Percentiles rank a stretch among this genome's conserved stretches.
Conservation (phyloP, 2,888 invertebrate species). For the Cephus runcator region DNA sequence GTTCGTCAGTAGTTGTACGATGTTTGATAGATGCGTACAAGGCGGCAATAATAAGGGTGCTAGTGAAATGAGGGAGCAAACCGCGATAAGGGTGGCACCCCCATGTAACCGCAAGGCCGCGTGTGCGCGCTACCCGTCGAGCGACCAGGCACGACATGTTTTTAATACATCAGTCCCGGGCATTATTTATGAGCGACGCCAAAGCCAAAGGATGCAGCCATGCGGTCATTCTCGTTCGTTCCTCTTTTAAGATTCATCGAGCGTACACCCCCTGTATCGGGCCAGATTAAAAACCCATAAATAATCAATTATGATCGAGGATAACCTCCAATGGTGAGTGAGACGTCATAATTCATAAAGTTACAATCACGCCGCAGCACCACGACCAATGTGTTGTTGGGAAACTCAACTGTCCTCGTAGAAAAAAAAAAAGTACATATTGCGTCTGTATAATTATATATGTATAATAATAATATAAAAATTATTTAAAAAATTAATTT, state of each 20-base stretch:
- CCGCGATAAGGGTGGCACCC: conserved; percentile 1
- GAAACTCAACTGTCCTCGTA: too few relatives aligned
- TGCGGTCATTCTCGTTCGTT: conserved; percentile 19
- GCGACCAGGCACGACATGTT: neutral
- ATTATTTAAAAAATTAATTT: too few relatives aligned
- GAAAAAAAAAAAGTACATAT: too few relatives aligned
- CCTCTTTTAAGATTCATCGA: conserved; percentile 17
- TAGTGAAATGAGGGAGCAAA: neutral
- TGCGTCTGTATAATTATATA: too few relatives aligned
- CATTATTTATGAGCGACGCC: conserved; percentile 11
- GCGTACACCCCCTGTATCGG: neutral
- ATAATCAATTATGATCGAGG: conserved; percentile 28
- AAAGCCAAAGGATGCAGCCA: conserved; percentile 25
- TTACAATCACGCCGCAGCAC: neutral
- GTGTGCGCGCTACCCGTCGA: neutral
- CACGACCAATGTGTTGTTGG: too few relatives aligned
- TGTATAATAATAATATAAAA: too few relatives aligned
- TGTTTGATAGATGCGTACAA: too few relatives aligned
- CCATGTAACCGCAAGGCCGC: neutral
- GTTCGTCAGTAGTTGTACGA: too few relatives aligned
- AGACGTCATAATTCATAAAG: neutral
- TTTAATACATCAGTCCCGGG: conserved; percentile 2
- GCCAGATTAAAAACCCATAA: conserved; percentile 25
- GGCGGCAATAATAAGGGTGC: too few relatives aligned
- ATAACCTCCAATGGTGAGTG: conserved; percentile 11